phyloP scores from a whole-genome alignment of 2,888 invertebrate genomes.

The Clostera curtula region DNA sequence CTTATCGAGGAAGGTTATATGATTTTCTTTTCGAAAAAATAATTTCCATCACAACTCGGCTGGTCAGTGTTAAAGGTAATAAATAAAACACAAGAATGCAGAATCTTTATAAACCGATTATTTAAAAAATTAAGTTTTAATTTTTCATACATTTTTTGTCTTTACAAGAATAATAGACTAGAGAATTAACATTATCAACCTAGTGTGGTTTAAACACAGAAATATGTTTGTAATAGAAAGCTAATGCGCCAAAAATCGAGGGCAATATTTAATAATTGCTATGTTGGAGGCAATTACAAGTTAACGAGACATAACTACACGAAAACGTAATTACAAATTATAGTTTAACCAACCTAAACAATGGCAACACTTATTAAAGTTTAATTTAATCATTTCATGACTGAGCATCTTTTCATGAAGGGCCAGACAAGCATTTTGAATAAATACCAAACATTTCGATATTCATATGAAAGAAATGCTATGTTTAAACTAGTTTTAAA shows the following conservation, averaged over 20 bases:
- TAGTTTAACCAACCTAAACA: slow-evolving; percentile 55
- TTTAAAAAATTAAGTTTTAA: slow-evolving; percentile 64
- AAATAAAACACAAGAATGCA: slow-evolving; percentile 51
- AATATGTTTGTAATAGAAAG: slow-evolving; percentile 46
- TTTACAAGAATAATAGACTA: slow-evolving; percentile 72
- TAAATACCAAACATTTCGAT: no score
- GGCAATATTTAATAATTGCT: no score
- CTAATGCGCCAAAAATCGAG: slow-evolving; percentile 32
- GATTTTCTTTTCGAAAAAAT: no score
- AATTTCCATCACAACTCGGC: no score
- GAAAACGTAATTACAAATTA: slow-evolving; percentile 39
- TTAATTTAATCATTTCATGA: slow-evolving; percentile 53
- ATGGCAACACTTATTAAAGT: slow-evolving; percentile 67
- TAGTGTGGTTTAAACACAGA: slow-evolving; percentile 48
- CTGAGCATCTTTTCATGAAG: no score
- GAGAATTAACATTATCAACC: slow-evolving; percentile 67
- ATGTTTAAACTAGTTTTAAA: no score
- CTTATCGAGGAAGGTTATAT: no score
- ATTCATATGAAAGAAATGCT: no score
- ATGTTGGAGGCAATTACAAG: slow-evolving; percentile 4
- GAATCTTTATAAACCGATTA: slow-evolving; percentile 71
- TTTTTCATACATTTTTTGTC: slow-evolving; percentile 67
- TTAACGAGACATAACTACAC: slow-evolving; percentile 45
- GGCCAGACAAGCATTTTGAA: no score
- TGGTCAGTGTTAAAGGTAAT: no score